Conservation (phyloP, 2,797 vertebrate species). For the Lerista edwardsae region DNA sequence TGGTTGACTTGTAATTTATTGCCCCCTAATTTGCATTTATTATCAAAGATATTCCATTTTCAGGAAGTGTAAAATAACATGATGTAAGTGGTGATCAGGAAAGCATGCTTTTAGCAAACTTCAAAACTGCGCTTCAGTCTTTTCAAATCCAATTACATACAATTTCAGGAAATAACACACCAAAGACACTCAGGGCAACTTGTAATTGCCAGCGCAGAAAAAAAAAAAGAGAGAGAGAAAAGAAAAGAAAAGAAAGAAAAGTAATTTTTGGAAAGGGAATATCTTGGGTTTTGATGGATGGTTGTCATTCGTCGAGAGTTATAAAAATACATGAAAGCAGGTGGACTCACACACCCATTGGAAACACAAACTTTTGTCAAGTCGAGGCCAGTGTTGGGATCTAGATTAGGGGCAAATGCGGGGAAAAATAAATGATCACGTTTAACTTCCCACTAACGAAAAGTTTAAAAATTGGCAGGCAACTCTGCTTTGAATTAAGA, state of each 20-base stretch:
- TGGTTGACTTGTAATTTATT: constrained; percentile 85
- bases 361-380: background rate
- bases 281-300: constrained; percentile 13
- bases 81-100: constrained; percentile 74
- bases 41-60: constrained; percentile 83
- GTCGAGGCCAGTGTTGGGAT: background rate
- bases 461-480: constrained; percentile 24
- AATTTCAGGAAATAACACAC: constrained; percentile 71
- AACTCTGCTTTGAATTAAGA: constrained; percentile 37
- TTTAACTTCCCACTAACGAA: constrained; percentile 6
- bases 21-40: constrained; percentile 81
- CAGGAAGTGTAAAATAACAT: constrained; percentile 73
- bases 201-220: constrained; percentile 57
- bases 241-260: constrained; percentile 53
- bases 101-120: constrained; percentile 65
- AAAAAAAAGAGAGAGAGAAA: constrained; percentile 59
- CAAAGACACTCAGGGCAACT: constrained; percentile 33
- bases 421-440: background rate
- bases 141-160: constrained; percentile 63
- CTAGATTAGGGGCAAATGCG: background rate
- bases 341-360: background rate
- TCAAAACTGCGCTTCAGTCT: constrained; percentile 66
- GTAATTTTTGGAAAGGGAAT: constrained; percentile 55
- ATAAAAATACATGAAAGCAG: background rate
- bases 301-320: constrained; percentile 10